Base-by-base conservation (phyloP, 2,113 vertebrate species). In the Xiphorhynchus elegans region DNA sequence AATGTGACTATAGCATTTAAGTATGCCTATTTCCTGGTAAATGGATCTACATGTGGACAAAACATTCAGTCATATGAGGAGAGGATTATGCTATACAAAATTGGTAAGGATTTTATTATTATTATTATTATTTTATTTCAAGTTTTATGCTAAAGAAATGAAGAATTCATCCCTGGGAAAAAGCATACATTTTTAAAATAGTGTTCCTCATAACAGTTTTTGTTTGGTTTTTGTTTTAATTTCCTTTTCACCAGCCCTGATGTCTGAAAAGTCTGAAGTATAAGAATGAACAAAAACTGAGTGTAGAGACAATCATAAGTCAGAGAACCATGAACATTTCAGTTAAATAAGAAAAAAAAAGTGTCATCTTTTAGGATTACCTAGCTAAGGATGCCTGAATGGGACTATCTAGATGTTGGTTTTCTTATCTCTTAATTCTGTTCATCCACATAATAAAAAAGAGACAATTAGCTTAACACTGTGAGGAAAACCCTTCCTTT, bases 61-160 rank as follows among this genome's bases (percentile, higher is more conserved):
- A 40, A 5, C 3, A 76, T 98, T 86, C 84, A 92, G 66, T 25
- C 80, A 2, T 92, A 90, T 10, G 3, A 63, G 10, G 0, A 15
- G 29, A 31, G 0, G 0, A 72, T 84, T 35, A 0, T 0, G 0
- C 47, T 95, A 5, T 80, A 92, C 7, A 0, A 18, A 33, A 89
- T 97, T 26, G 98, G 98, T 98, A 93, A 97, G 95, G 6, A 28
- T 46, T 46, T 74, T 17, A 72, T 47, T 19, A 46, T 46, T 58
- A 5, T 39, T 81, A 46, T 52, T 17, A 3, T 2, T 1, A 16
- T 60, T 85, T 77, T 10, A 26, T 77, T 83, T 89, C 10, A 6
- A 33, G 10, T 39, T 81, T 26, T 37, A 66, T 47, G 7, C 5
- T 64, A 68, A 84, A 31, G 11, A 9, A 85, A 68, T 35, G 2